Evolutionary conservation across 1,140 invertebrate species (phyloP).

Genomic region (Holotrichia oblita): DNA sequence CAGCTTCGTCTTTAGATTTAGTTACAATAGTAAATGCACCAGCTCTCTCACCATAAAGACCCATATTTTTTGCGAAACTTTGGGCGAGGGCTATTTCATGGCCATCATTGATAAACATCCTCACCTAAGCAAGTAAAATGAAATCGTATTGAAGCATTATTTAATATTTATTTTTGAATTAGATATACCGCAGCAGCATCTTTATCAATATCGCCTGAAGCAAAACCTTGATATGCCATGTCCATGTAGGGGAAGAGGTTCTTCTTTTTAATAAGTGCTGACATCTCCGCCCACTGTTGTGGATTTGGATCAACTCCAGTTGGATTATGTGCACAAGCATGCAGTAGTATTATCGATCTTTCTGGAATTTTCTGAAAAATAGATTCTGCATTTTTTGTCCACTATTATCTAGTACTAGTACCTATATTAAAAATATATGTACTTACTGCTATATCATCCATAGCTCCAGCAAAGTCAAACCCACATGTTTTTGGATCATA

Average conservation of each 20-base stretch:
- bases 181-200: slow-evolving; percentile 93
- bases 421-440: no score
- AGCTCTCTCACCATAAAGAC: slow-evolving; percentile 92
- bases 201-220: slow-evolving; percentile 89
- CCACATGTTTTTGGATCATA: slow-evolving; percentile 96
- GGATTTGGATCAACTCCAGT: slow-evolving; percentile 92
- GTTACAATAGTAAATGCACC: slow-evolving; percentile 92
- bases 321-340: slow-evolving; percentile 98
- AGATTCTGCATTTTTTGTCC: no score
- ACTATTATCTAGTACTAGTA: slow-evolving; percentile 25
- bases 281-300: slow-evolving; percentile 87
- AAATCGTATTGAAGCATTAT: background rate
- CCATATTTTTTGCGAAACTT: no score
- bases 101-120: slow-evolving; percentile 77
- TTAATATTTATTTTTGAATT: slow-evolving; percentile 30
- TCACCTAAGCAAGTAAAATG: slow-evolving; percentile 44
- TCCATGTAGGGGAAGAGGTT: slow-evolving; percentile 94
- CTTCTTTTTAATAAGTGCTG: slow-evolving; percentile 79
- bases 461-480: slow-evolving; percentile 90
- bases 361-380: slow-evolving; percentile 78
- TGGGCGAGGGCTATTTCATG: slow-evolving; percentile 89
- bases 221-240: slow-evolving; percentile 98
- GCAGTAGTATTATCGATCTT: slow-evolving; percentile 91
- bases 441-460: no score
- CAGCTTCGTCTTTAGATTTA: slow-evolving; percentile 82